Evolutionary conservation across 2,797 vertebrate genomes (phyloP).

Genomic region (Pitangus sulphuratus): DNA sequence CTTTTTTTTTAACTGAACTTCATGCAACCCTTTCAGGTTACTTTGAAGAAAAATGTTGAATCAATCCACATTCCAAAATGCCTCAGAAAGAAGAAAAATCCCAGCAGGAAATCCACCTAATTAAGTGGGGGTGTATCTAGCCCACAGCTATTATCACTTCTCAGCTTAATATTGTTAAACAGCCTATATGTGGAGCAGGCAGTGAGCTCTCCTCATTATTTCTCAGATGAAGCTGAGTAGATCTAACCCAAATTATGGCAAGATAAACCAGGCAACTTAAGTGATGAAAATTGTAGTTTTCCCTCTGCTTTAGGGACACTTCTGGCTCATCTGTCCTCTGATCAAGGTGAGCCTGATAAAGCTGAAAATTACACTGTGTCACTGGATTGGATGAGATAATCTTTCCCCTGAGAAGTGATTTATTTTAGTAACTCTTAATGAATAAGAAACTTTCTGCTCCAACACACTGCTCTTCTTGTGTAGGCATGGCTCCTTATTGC

Average conservation of each 20-base stretch:
- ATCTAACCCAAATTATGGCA: slow-evolving; percentile 51
- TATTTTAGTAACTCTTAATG: slow-evolving; percentile 56
- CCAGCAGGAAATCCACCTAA: slow-evolving; percentile 62
- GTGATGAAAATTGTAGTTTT: slow-evolving; percentile 37
- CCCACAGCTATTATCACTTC: slow-evolving; percentile 35
- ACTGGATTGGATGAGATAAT: slow-evolving; percentile 35
- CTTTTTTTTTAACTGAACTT: slow-evolving; percentile 15
- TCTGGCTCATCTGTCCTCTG: slow-evolving; percentile 58
- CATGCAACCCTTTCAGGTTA: neutral
- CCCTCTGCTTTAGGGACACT: slow-evolving; percentile 43
- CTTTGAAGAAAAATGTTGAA: slow-evolving; percentile 48
- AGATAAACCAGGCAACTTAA: slow-evolving; percentile 44
- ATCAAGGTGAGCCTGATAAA: slow-evolving; percentile 59
- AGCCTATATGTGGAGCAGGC: neutral
- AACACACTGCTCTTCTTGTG: neutral
- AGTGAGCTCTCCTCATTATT: slow-evolving; percentile 52
- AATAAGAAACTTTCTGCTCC: slow-evolving; percentile 42
- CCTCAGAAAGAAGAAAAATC: slow-evolving; percentile 50
- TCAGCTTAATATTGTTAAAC: slow-evolving; percentile 57
- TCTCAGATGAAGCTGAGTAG: slow-evolving; percentile 40
- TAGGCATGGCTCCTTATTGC: neutral
- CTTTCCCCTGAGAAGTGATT: slow-evolving; percentile 58
- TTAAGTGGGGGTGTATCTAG: slow-evolving; percentile 42
- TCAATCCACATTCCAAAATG: slow-evolving; percentile 24
- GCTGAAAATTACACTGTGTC: slow-evolving; percentile 42